These are phyloP conservation scores for Drosophila bocki DNA, from an alignment of 1,140 invertebrate species.

Conservation along the genomic window DNA sequence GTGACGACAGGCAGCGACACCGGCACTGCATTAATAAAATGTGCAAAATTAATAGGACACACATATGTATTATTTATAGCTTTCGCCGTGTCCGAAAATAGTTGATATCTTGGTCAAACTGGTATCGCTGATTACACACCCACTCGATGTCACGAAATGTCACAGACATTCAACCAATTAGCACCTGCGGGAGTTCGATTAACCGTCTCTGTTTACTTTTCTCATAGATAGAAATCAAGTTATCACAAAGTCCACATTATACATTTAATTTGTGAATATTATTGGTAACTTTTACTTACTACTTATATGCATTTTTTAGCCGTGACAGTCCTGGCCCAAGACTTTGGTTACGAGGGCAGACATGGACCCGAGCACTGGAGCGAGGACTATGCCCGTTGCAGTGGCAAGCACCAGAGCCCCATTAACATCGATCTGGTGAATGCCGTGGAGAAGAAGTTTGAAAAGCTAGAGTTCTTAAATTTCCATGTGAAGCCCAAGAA, in stretches of 20 bases:
- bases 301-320: conserved; percentile 17
- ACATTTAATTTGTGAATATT: background rate
- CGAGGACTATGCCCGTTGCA: conserved; percentile 88
- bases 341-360: conserved; percentile 80
- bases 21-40: conserved; percentile 14
- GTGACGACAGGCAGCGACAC: conserved; percentile 24
- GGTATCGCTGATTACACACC: conserved; percentile 4
- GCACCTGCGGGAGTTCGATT: conserved; percentile 26
- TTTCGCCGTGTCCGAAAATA: conserved; percentile 49
- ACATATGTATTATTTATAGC: conserved; percentile 44
- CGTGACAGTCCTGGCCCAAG: conserved; percentile 29
- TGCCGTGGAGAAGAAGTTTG: conserved; percentile 86
- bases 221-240: background rate
- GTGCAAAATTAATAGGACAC: conserved; percentile 27
- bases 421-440: conserved; percentile 91
- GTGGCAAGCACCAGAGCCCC: conserved; percentile 93
- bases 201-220: conserved; percentile 28
- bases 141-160: conserved; percentile 35
- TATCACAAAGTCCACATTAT: background rate
- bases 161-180: conserved; percentile 26
- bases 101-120: conserved; percentile 35
- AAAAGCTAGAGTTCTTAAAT: conserved; percentile 86
- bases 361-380: conserved; percentile 90
- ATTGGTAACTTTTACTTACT: conserved; percentile 1
- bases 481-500: conserved; percentile 87